Conservation (phyloP, 2,888 invertebrate species). For the Rapana venosa region DNA sequence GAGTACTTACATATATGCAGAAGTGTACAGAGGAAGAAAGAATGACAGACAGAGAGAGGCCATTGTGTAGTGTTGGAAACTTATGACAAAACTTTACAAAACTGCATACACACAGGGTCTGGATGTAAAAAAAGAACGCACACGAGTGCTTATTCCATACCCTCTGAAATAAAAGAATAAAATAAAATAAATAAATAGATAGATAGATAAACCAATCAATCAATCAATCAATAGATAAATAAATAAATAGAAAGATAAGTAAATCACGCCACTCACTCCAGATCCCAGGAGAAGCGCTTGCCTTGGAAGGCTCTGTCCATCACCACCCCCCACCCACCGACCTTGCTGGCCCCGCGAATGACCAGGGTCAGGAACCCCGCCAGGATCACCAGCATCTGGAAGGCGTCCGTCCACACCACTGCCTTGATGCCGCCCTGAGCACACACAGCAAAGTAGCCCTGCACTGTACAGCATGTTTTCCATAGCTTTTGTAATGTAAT, state of each 20-base stretch:
- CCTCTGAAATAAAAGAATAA: no score
- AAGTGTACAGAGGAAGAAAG: background rate
- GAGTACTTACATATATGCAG: background rate
- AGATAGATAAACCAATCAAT: no score
- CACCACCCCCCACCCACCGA: slow-evolving; percentile 55
- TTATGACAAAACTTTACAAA: background rate
- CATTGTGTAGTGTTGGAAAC: no score
- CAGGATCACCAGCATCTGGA: slow-evolving; percentile 78
- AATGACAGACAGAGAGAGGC: background rate
- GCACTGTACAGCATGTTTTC: background rate
- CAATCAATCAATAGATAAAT: no score
- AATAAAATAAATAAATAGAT: no score
- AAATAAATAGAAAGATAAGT: no score
- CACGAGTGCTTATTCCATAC: no score
- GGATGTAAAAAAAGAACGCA: no score
- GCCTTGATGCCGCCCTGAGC: slow-evolving; percentile 78
- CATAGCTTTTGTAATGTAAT: no score
- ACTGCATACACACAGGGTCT: background rate
- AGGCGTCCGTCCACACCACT: slow-evolving; percentile 78
- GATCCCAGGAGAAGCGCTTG: slow-evolving; percentile 49
- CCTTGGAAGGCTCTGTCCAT: slow-evolving; percentile 57
- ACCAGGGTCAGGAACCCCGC: slow-evolving; percentile 69
- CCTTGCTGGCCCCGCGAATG: slow-evolving; percentile 54
- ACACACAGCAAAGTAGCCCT: background rate
- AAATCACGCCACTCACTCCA: slow-evolving; percentile 48